Base-by-base conservation (phyloP, 2,113 vertebrate genomes). In the Coracopsis vasa region DNA sequence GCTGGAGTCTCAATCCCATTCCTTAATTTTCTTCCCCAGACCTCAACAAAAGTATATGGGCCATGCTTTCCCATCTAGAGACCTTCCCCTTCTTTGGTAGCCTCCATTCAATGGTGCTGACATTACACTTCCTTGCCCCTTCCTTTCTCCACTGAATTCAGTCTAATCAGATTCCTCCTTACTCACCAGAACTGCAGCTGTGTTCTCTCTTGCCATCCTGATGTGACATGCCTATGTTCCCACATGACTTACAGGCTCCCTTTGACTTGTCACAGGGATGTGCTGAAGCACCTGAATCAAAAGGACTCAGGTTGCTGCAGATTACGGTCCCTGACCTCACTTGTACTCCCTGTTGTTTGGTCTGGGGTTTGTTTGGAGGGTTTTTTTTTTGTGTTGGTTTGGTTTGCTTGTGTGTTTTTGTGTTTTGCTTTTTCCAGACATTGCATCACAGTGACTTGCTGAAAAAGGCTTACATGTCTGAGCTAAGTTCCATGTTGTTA, bases 401-500 rank as follows among this genome's bases (percentile, higher is more conserved):
- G 56, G 33, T 58, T 58, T 35, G 21, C 35, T 35, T 58, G 21
- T 35, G 21, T 35, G 56, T 24, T 58, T 58, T 58, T 24, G 6
- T 23, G 20, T 58, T 58, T 23, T 35, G 23, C 42, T 37, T 1
- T 80, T 95, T 47, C 35, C 80, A 69, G 53, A 25, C 2, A 1
- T 5, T 56, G 28, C 17, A 23, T 39, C 58, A 23, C 10, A 73
- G 87, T 29, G 44, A 73, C 13, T 84, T 60, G 72, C 37, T 87
- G 64, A 16, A 80, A 65, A 51, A 81, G 86, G 5, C 95, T 96
- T 91, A 94, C 94, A 48, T 31, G 54, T 18, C 8, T 53, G 6
- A 9, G n/a, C 11, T 7, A 1, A 13, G 4, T 21, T 74, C 65
- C 50, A 6, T 0, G 1, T 29, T 6, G 37, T 93, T 93, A 71